Evolutionary conservation across 2,113 vertebrate species (phyloP), one percentile per base, ranked within the genome.

Genomic region (Myotis davidii): DNA sequence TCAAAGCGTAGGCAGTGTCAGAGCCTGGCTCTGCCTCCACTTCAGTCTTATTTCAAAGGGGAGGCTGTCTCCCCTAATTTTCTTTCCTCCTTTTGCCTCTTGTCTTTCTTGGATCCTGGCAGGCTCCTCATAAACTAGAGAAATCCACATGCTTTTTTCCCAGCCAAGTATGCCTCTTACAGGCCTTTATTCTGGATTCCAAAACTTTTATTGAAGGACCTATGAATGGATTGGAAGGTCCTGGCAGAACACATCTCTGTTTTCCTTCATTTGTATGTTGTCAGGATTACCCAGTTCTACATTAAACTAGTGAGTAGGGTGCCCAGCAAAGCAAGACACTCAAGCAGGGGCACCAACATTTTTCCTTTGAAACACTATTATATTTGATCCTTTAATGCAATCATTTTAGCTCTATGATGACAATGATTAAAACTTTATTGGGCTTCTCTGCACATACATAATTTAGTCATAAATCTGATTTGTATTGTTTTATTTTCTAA

Each of bases 231-330:
- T 56, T 6, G 18, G 17, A 81, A 78, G 0, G 27, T 76, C 34
- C 42, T 81, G 81, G 72, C 21, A 92, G 69, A n/a, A 21, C 27
- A n/a, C 14, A 8, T 67, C 61, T 95, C 52, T 83, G 21, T 29
- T 85, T 96, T 88, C 18, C 54, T 91, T 77, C 74, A 70, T 86
- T 90, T 37, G 5, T 52, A 6, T 61, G 10, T 91, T 94, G 96
- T 78, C 37, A 83, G 78, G 6, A 65, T 94, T 83, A 50, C 34
- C 70, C 32, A 70, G 7, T 32, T 45, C 16, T 52, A 23, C 32
- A 45, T 27, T 81, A 32, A 59, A 76, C 20, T 45, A n/a, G 29
- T 34, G 11, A 64, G n/a, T 11, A 45, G 21, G 78, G 56, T 9
- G 13, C 69, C 65, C 54, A 72, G 42, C 42, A 78, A 16, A 37